Conservation (phyloP, 2,797 vertebrate genomes). For the Periparus ater region DNA sequence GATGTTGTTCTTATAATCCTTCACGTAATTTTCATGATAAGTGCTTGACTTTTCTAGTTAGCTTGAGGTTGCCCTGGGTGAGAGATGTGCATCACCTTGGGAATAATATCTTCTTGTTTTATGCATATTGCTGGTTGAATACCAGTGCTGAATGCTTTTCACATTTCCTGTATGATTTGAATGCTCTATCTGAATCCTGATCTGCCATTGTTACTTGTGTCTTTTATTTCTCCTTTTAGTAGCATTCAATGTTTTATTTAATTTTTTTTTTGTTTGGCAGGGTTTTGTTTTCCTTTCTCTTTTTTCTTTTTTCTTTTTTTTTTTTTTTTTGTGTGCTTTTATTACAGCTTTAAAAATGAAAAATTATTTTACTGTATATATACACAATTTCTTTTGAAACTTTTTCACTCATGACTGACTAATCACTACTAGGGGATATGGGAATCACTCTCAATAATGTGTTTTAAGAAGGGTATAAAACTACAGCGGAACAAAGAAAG, state of each 20-base stretch:
- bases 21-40: constrained; percentile 23
- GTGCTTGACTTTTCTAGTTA: constrained; percentile 47
- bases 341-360: constrained; percentile 48
- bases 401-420: constrained; percentile 43
- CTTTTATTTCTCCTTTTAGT: constrained; percentile 53
- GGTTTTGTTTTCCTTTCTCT: background rate
- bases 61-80: background rate
- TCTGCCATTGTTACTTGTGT: background rate
- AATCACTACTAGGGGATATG: constrained; percentile 41
- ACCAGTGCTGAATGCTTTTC: background rate
- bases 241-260: background rate
- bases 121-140: constrained; percentile 3
- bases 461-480: constrained; percentile 53
- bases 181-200: constrained; percentile 17
- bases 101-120: constrained; percentile 20
- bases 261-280: background rate
- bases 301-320: background rate
- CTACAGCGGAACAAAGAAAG: background rate
- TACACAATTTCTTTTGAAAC: constrained; percentile 47
- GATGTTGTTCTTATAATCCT: constrained; percentile 10
- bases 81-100: background rate
- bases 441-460: constrained; percentile 29
- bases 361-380: constrained; percentile 21
- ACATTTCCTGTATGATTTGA: constrained; percentile 23
- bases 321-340: background rate